Conservation (phyloP, 2,797 vertebrate genomes). For the Sciurus vulgaris region DNA sequence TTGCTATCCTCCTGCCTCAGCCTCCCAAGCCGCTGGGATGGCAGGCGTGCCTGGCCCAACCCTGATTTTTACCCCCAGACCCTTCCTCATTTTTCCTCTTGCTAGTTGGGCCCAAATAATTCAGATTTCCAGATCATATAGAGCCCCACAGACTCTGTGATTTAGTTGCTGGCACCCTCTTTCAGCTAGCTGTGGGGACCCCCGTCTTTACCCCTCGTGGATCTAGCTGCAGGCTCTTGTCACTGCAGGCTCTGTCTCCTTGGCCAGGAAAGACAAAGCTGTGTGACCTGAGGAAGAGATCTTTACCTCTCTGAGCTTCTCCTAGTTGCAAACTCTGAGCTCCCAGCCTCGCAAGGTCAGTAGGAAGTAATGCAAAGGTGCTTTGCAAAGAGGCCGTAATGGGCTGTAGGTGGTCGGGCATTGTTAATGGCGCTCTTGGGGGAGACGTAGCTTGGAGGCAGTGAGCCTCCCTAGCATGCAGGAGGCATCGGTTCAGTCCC, state of each 20-base stretch:
- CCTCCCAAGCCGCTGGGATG: too few relatives aligned
- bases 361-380: not conserved
- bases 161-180: not conserved
- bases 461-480: too few relatives aligned
- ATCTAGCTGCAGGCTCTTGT: fast-evolving
- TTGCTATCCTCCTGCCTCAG: too few relatives aligned
- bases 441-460: too few relatives aligned
- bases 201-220: fast-evolving
- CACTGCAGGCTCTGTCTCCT: not conserved
- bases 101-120: not conserved
- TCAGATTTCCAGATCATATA: not conserved
- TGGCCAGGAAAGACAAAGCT: not conserved
- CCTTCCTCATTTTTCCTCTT: not conserved
- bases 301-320: not conserved
- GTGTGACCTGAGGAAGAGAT: not conserved
- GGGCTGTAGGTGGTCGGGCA: fast-evolving
- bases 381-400: fast-evolving
- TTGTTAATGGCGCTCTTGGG: too few relatives aligned
- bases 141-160: too few relatives aligned
- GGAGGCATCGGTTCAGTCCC: too few relatives aligned
- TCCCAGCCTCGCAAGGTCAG: not conserved
- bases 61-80: not conserved
- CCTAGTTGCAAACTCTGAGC: not conserved
- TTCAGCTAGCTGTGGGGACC: not conserved
- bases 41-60: too few relatives aligned